Percentiles rank a stretch among this genome's conserved stretches.
These are phyloP conservation scores for Tribolium castaneum DNA, from an alignment of 1,140 invertebrate genomes.

Conservation along the genomic window DNA sequence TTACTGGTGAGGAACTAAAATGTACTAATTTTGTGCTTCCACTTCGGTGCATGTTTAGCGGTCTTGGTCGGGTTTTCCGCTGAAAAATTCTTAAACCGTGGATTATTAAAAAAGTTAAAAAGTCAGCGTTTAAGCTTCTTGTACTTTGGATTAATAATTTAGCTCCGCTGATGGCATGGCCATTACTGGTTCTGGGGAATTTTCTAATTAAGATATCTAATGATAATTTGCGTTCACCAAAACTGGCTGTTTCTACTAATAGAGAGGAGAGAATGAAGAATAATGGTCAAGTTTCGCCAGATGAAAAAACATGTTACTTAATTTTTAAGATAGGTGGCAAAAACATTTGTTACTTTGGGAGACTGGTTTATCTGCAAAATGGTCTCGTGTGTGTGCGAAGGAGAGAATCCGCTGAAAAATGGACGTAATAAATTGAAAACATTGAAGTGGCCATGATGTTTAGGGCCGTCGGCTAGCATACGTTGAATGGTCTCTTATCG, in stretches of 20 bases:
- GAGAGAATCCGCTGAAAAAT: slow-evolving; percentile 39
- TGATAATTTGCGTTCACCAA: neutral
- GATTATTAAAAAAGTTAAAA: neutral
- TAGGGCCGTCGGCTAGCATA: slow-evolving; percentile 42
- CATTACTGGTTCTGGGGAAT: neutral
- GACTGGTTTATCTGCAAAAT: slow-evolving; percentile 24
- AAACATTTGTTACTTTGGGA: slow-evolving; percentile 17
- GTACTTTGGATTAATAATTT: neutral
- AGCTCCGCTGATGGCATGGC: neutral
- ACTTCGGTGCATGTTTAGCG: neutral
- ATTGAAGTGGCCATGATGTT: slow-evolving; percentile 37
- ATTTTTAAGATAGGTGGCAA: slow-evolving; percentile 8
- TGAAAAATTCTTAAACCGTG: neutral
- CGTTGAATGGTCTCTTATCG: slow-evolving; percentile 48
- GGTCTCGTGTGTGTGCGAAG: slow-evolving; percentile 5
- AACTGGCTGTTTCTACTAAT: neutral
- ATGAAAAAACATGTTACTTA: slow-evolving; percentile 1
- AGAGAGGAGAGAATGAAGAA: neutral
- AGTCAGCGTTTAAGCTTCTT: neutral
- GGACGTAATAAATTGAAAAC: slow-evolving; percentile 35
- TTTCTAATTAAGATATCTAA: neutral
- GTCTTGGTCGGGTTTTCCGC: neutral
- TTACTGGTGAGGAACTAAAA: no score
- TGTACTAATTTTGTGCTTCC: no score
- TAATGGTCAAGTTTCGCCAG: neutral